Conservation (phyloP, 1,140 invertebrate genomes). For the Mamestra configurata region DNA sequence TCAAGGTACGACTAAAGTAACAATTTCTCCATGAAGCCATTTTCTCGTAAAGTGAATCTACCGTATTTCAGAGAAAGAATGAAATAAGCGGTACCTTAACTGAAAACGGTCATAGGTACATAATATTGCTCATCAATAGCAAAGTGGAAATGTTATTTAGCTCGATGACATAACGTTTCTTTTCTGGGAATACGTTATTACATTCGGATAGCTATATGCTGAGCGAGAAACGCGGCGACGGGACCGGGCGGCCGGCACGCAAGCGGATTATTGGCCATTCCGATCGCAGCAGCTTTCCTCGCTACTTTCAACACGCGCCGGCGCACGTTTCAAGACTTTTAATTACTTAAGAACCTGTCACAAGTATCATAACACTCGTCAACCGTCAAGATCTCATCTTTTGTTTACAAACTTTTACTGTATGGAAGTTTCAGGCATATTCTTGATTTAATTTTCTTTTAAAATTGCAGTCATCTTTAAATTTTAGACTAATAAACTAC, state of each 20-base stretch:
- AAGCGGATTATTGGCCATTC: slow-evolving; percentile 79
- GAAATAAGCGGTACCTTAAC: neutral
- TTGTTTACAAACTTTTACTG: slow-evolving; percentile 44
- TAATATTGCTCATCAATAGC: neutral
- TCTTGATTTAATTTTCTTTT: neutral
- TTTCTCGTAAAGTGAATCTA: no score
- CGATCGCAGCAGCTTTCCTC: slow-evolving; percentile 78
- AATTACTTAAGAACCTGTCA: slow-evolving; percentile 75
- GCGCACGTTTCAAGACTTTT: slow-evolving; percentile 78
- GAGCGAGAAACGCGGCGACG: slow-evolving; percentile 69
- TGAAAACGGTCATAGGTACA: neutral
- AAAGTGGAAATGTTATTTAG: neutral
- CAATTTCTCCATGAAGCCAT: no score
- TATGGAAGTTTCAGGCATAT: neutral
- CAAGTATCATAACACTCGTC: slow-evolving; percentile 53
- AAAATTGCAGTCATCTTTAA: neutral
- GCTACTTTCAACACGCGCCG: slow-evolving; percentile 76
- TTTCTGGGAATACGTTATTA: slow-evolving; percentile 39
- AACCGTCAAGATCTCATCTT: slow-evolving; percentile 47
- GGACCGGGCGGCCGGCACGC: slow-evolving; percentile 64
- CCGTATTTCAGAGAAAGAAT: no score
- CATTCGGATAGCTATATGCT: slow-evolving; percentile 38
- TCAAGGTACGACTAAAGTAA: no score
- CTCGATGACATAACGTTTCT: slow-evolving; percentile 25
- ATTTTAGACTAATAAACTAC: neutral